Conservation (phyloP, 2,888 invertebrate species). For the Melieria omissa region DNA sequence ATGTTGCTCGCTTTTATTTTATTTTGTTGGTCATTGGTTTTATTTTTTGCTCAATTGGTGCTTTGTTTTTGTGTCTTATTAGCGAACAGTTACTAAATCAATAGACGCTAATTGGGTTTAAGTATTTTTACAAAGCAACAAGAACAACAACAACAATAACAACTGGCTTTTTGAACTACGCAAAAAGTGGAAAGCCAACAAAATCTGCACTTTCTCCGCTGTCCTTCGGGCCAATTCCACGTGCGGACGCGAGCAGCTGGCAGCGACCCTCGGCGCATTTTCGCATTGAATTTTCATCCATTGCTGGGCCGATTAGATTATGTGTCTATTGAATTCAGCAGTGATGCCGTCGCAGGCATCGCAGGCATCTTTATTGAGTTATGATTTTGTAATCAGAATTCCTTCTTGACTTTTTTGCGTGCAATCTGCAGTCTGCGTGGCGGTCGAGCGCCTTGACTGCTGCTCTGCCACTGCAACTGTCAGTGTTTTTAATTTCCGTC, state of each 20-base stretch:
- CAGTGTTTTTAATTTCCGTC: conserved; percentile 62
- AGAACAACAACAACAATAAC: neutral
- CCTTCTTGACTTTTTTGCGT: conserved; percentile 25
- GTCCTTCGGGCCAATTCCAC: too few species aligned
- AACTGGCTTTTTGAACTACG: too few species aligned
- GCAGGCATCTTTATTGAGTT: conserved; percentile 39
- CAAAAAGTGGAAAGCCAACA: too few species aligned
- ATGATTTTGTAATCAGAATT: conserved; percentile 27
- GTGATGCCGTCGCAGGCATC: neutral
- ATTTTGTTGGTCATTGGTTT: conserved; percentile 20
- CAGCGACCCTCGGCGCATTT: too few species aligned
- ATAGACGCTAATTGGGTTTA: conserved; percentile 30
- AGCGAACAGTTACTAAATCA: conserved; percentile 31
- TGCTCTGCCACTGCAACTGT: conserved; percentile 19
- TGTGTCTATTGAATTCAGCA: neutral
- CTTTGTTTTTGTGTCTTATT: conserved; percentile 15
- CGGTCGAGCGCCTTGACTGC: neutral
- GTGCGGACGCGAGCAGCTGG: too few species aligned
- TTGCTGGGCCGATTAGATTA: conserved; percentile 36
- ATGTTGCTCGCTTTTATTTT: conserved; percentile 14
- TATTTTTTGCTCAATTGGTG: conserved; percentile 5
- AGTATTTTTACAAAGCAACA: conserved; percentile 10
- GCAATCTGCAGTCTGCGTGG: neutral
- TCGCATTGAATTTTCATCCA: too few species aligned
- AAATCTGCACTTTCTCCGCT: too few species aligned